Conservation (phyloP, 2,797 vertebrate species). For the Adrianichthys oophorus region DNA sequence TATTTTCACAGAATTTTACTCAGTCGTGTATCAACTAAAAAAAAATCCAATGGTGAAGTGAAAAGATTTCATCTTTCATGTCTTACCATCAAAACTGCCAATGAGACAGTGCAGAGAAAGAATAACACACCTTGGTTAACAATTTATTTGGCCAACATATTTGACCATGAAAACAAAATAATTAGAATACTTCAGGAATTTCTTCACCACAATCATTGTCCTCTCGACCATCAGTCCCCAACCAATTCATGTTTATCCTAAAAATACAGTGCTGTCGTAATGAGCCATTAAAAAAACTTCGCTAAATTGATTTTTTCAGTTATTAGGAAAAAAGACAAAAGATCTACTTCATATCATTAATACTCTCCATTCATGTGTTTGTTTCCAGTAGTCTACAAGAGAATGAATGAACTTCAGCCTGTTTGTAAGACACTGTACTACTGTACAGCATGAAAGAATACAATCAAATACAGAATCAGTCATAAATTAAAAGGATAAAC, state of each 20-base stretch:
- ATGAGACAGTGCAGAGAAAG: conserved; percentile 38
- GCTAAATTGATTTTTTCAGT: conserved; percentile 96
- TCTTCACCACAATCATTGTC: conserved; percentile 74
- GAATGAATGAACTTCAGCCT: conserved; percentile 99
- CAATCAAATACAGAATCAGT: conserved; percentile 99
- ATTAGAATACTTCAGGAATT: conserved; percentile 98
- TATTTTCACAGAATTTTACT: no score
- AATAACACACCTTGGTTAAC: conserved; percentile 72
- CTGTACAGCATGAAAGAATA: conserved; percentile 99
- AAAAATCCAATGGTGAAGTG: no score
- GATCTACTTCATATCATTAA: conserved; percentile 94
- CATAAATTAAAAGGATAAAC: conserved; percentile 99
- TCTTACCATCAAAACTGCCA: no score
- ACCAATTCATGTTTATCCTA: conserved; percentile 85
- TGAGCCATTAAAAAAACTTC: conserved; percentile 92
- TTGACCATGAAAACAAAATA: conserved; percentile 98
- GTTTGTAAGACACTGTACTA: conserved; percentile 99
- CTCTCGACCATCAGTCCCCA: conserved; percentile 86
- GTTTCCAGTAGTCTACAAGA: conserved; percentile 93
- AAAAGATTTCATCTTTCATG: no score
- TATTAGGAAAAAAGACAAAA: conserved; percentile 79
- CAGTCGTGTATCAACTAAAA: no score
- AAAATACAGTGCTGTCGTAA: conserved; percentile 99
- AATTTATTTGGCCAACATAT: conserved; percentile 99
- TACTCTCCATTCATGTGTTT: conserved; percentile 89